These are phyloP conservation scores for Odocoileus virginianus DNA, from an alignment of 2,113 vertebrate genomes.

Conservation along the genomic window DNA sequence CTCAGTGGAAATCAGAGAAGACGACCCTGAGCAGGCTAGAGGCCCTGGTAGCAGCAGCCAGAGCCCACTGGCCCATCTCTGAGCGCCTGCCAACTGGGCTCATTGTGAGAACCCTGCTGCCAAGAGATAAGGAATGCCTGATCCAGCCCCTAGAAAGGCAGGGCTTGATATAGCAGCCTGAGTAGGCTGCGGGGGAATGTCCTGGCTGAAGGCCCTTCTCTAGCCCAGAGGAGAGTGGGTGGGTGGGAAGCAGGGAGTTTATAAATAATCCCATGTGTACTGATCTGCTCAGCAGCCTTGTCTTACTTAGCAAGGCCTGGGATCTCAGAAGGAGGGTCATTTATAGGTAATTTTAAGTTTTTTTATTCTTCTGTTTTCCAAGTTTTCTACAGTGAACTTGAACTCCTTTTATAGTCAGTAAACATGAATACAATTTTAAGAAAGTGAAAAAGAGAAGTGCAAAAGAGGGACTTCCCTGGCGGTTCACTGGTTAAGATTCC, in stretches of 20 bases:
- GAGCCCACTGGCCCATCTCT: background rate
- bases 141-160: constrained; percentile 12
- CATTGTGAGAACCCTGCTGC: constrained; percentile 47
- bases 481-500: background rate
- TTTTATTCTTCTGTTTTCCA: background rate
- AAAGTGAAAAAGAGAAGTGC: background rate
- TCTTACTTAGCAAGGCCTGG: constrained; percentile 15
- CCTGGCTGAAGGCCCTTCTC: constrained; percentile 49
- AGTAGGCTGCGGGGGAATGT: constrained; percentile 59
- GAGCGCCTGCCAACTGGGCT: background rate
- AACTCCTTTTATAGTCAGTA: background rate
- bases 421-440: background rate
- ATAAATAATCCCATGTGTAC: background rate
- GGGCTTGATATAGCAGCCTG: constrained; percentile 50
- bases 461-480: background rate
- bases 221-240: background rate
- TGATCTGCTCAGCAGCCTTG: background rate
- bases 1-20: constrained; percentile 31
- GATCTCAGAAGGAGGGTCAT: background rate
- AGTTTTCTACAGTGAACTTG: background rate
- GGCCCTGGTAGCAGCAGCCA: background rate
- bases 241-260: background rate
- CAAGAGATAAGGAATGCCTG: constrained; percentile 50
- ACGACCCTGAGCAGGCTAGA: background rate
- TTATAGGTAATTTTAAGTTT: background rate